These are phyloP conservation scores for Adoxophyes honmai DNA, from an alignment of 1,140 invertebrate species.

Conservation along the genomic window DNA sequence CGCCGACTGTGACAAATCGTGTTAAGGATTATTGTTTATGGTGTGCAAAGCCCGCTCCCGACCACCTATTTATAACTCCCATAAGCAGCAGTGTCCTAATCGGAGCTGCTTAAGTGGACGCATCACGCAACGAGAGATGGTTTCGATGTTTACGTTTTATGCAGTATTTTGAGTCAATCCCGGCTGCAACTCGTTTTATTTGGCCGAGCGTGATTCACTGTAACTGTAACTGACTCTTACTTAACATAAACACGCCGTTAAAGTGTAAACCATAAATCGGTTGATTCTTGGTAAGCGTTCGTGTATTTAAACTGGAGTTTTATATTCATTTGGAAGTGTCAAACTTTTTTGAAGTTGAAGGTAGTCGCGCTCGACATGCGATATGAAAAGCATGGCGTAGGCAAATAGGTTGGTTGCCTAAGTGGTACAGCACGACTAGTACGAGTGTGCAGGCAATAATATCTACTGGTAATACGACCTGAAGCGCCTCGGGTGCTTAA, in stretches of 20 bases:
- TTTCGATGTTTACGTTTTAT: conserved; percentile 63
- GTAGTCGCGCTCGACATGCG: background rate
- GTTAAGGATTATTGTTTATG: conserved; percentile 47
- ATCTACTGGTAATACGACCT: background rate
- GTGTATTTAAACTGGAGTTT: background rate
- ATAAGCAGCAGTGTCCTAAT: conserved; percentile 37
- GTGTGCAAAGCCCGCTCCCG: conserved; percentile 38
- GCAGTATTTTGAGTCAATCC: conserved; percentile 51
- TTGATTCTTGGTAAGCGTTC: conserved; percentile 1
- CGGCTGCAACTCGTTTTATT: conserved; percentile 51
- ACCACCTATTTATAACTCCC: conserved; percentile 43
- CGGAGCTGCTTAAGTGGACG: conserved; percentile 44
- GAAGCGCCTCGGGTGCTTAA: conserved; percentile 1
- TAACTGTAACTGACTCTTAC: conserved; percentile 32
- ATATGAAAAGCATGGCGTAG: background rate
- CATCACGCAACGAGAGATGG: conserved; percentile 46
- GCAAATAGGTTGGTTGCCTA: background rate
- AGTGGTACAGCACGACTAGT: too few species aligned
- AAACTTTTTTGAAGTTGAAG: background rate
- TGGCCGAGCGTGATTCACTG: conserved; percentile 53
- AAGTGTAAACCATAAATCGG: conserved; percentile 1
- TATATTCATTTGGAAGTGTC: background rate
- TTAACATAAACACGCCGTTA: conserved; percentile 28
- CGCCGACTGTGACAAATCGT: conserved; percentile 43
- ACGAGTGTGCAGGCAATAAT: background rate